These are phyloP conservation scores for Acronicta alni DNA, from an alignment of 2,888 invertebrate species.

Conservation along the genomic window DNA sequence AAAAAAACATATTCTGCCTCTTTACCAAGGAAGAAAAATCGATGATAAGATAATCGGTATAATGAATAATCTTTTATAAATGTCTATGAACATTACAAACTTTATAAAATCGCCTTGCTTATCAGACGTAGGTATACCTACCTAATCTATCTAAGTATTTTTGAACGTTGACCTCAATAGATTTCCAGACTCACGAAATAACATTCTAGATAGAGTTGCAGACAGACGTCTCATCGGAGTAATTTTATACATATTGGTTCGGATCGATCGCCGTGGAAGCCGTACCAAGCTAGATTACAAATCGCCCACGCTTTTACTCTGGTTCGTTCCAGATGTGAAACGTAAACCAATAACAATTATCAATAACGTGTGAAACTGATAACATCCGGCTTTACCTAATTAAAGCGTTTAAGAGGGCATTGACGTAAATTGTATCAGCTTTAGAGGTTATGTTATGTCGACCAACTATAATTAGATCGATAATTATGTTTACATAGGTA, in stretches of 20 bases:
- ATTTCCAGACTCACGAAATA: constrained; percentile 32
- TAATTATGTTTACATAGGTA: neutral
- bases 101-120: too few species aligned
- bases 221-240: constrained; percentile 26
- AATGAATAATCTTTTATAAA: too few species aligned
- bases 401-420: constrained; percentile 61
- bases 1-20: too few species aligned
- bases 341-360: constrained; percentile 35
- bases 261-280: constrained; percentile 34
- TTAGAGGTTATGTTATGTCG: constrained; percentile 33
- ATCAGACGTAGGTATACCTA: too few species aligned
- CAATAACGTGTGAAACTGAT: constrained; percentile 39
- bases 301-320: constrained; percentile 24
- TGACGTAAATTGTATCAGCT: constrained; percentile 65
- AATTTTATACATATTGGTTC: constrained; percentile 31
- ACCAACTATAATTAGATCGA: constrained; percentile 23
- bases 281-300: constrained; percentile 24
- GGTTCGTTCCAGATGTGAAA: constrained; percentile 24
- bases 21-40: too few species aligned
- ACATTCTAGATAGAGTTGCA: constrained; percentile 35
- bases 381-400: constrained; percentile 54
- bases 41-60: too few species aligned
- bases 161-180: constrained; percentile 36
- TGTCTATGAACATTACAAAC: too few species aligned
- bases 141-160: neutral